A percentile compares a stretch with the other conserved stretches of the same genome.
Conservation (phyloP, 2,113 vertebrate species). For the Caloenas nicobarica region DNA sequence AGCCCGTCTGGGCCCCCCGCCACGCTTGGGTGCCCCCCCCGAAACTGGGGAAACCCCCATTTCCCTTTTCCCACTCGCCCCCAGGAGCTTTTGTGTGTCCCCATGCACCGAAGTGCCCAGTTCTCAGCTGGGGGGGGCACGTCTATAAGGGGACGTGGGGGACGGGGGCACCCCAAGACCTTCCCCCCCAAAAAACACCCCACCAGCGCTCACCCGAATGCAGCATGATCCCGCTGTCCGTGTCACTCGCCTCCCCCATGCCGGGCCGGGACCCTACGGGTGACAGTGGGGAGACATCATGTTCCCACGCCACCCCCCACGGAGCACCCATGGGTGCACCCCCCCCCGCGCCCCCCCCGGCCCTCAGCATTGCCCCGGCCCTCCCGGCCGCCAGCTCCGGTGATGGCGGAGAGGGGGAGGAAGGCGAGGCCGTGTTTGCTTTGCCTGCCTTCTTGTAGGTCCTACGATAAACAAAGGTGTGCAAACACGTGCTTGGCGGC, state of each 20-base stretch:
- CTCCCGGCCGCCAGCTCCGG: not conserved
- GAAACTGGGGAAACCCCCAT: not conserved
- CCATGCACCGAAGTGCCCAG: not conserved
- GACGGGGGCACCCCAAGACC: not conserved
- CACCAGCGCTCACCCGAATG: not conserved
- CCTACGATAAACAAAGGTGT: slow-evolving; percentile 7
- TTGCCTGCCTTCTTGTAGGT: not conserved
- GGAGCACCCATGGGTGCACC: not conserved
- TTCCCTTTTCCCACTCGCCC: not conserved
- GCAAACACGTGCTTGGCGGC: not conserved
- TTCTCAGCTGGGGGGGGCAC: not conserved
- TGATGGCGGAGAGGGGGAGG: not conserved
- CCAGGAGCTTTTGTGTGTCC: not conserved
- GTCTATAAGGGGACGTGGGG: no score
- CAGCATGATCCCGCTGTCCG: not conserved
- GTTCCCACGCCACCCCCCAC: not conserved
- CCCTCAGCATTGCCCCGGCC: not conserved
- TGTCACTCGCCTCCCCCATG: slow-evolving; percentile 7
- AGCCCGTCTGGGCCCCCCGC: not conserved
- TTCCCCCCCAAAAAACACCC: no score
- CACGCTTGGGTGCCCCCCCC: not conserved
- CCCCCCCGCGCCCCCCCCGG: not conserved
- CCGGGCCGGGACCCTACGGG: not conserved
- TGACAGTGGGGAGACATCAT: not conserved
- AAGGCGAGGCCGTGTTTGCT: not conserved